Base-by-base conservation (phyloP, 2,797 vertebrate species). In the Gobionotothen gibberifrons region DNA sequence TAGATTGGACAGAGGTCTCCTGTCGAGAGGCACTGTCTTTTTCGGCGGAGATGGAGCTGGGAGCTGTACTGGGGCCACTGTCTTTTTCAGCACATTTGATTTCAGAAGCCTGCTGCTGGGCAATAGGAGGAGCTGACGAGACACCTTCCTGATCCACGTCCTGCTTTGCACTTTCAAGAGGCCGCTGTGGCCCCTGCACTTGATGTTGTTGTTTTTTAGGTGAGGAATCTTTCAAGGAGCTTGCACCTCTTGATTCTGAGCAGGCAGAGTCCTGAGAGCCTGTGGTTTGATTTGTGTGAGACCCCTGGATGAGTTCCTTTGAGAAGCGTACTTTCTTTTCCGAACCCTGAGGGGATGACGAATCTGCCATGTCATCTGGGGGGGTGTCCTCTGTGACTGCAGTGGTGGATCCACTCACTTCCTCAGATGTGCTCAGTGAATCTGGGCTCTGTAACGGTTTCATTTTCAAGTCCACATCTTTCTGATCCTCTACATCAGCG, bases 271-370 rank as follows among this genome's bases (percentile, higher is more conserved):
- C 81, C 73, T 54, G 80, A 67, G 82, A 69, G 2, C 40, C 63
- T n/a, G 68, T 13, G 46, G 42, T 76, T 69, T 76, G 68, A 57
- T 60, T 85, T 14, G 81, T 68, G 26, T 78, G 79, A 67, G 63
- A 44, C 10, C 47, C 80, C 57, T 84, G 84, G 82, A 93, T 26
- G 14, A 92, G 87, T 8, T 91, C 91, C 61, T 93, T 89, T 12
- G 90, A 94, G 83, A 96, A 95, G 32, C 92, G 90, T 0, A 95
- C 95, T 85, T 90, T 95, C 85, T 94, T 96, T 81, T 95, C 94
- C 0, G 58, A 69, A n/a, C 70, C 79, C 52, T 72, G 82, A 29
- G 77, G 82, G 19, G 78, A 43, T 0, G 74, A 78, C 14, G 57
- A 58, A 51, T 86, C 86, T 1, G 75, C 62, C 59, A 73, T 36